Percentiles rank a stretch among this genome's conserved stretches.
phyloP scores from a whole-genome alignment of 92 coral and sea anemone species.

The Zoanthus sansibaricus region DNA sequence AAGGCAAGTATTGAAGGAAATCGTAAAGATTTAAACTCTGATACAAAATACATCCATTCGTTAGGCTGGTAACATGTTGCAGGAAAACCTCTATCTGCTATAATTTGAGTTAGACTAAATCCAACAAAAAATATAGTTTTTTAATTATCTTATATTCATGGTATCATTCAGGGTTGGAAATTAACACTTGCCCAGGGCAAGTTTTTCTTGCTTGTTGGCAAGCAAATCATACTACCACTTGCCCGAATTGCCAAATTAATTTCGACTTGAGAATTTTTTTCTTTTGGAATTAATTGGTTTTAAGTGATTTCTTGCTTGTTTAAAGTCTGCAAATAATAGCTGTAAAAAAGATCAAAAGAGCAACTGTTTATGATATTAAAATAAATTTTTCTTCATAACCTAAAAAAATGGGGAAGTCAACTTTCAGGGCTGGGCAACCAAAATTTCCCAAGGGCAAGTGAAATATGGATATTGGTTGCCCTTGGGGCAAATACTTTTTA shows the following conservation, averaged over 20 bases:
- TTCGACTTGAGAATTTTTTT: background rate
- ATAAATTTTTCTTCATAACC: constrained; percentile 8
- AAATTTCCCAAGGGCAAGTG: background rate
- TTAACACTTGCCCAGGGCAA: constrained; percentile 11
- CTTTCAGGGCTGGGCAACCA: background rate
- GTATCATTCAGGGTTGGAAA: constrained; percentile 9
- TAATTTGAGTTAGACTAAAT: constrained; percentile 6
- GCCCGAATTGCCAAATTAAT: background rate
- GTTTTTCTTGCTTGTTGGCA: constrained; percentile 10
- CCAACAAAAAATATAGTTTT: background rate
- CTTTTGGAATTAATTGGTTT: background rate
- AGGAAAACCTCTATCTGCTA: constrained; percentile 1
- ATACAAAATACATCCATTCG: background rate
- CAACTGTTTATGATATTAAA: background rate
- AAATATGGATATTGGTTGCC: background rate
- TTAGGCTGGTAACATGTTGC: background rate
- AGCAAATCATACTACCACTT: background rate
- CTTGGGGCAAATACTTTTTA: constrained; percentile 3
- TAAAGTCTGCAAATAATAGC: background rate
- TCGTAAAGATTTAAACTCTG: constrained; percentile 15
- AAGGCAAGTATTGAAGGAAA: constrained; percentile 12
- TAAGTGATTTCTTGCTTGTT: background rate
- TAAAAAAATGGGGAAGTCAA: background rate
- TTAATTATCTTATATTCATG: background rate
- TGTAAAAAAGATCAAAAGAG: background rate